A percentile compares a stretch with the other conserved stretches of the same genome.
Evolutionary conservation across 2,797 vertebrate species (phyloP).

Genomic region (Crocidura indochinensis): DNA sequence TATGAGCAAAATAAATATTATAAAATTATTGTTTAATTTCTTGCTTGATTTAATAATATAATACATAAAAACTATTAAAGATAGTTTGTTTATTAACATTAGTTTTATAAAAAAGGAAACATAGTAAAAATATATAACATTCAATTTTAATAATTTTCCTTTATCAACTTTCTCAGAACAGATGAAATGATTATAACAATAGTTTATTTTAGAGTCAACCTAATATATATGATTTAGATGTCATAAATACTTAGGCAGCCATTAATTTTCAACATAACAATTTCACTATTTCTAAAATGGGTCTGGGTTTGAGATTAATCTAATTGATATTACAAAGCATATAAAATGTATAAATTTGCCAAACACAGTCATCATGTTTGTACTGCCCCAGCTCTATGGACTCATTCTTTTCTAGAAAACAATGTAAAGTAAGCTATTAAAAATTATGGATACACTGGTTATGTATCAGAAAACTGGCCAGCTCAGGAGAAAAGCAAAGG

Average conservation of each 20-base stretch:
- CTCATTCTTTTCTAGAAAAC: too few species aligned
- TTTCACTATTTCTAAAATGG: neutral
- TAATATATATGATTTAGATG: neutral
- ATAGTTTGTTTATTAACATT: constrained; percentile 19
- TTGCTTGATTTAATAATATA: neutral
- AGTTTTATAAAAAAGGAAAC: constrained; percentile 38
- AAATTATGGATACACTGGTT: too few species aligned
- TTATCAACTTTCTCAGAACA: constrained; percentile 8
- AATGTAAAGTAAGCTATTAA: too few species aligned
- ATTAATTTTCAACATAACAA: neutral
- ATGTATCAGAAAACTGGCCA: too few species aligned
- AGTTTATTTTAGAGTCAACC: neutral
- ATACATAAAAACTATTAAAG: constrained; percentile 8
- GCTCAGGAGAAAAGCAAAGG: too few species aligned
- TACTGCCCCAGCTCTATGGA: too few species aligned
- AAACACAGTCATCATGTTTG: too few species aligned
- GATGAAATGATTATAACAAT: neutral
- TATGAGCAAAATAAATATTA: too few species aligned
- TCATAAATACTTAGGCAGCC: neutral
- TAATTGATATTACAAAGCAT: neutral
- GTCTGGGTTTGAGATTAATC: constrained; percentile 35
- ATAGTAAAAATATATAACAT: constrained; percentile 20
- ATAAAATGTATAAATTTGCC: constrained; percentile 26
- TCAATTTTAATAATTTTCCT: constrained; percentile 11
- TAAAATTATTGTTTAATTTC: too few species aligned